These are phyloP conservation scores for Hyperoplus immaculatus DNA, from an alignment of 2,797 vertebrate species.

Conservation along the genomic window DNA sequence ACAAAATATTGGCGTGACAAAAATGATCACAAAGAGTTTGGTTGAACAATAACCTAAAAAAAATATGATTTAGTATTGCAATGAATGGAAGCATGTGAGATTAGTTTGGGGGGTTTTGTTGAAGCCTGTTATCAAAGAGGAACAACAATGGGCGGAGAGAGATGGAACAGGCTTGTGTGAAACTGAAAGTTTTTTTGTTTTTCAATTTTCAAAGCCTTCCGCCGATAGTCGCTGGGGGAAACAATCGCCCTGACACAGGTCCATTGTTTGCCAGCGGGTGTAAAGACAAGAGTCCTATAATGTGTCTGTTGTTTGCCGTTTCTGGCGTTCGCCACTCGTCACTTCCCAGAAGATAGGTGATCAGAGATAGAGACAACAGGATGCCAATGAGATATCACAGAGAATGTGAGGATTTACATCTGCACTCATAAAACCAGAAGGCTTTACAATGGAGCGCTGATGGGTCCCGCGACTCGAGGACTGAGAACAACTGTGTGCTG, in stretches of 20 bases:
- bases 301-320: constrained; percentile 74
- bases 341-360: constrained; percentile 82
- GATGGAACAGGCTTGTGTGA: constrained; percentile 66
- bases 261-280: constrained; percentile 73
- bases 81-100: constrained; percentile 75
- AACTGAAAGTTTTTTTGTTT: constrained; percentile 74
- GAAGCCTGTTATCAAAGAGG: constrained; percentile 72
- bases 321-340: constrained; percentile 63
- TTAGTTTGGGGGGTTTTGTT: constrained; percentile 69
- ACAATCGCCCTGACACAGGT: constrained; percentile 71
- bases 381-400: constrained; percentile 74
- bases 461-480: constrained; percentile 40
- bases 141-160: constrained; percentile 64
- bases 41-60: constrained; percentile 55
- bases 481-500: constrained; percentile 30
- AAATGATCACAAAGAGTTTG: constrained; percentile 53
- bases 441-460: constrained; percentile 65
- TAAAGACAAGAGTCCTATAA: constrained; percentile 70
- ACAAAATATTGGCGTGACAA: constrained; percentile 22
- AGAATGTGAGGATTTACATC: constrained; percentile 82
- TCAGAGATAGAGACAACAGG: constrained; percentile 78
- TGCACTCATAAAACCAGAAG: constrained; percentile 74
- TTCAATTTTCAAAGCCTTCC: constrained; percentile 70
- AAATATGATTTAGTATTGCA: constrained; percentile 69
- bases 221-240: constrained; percentile 56